phyloP scores from a whole-genome alignment of 2,797 vertebrate species.

The Schizothorax lantsangensis region DNA sequence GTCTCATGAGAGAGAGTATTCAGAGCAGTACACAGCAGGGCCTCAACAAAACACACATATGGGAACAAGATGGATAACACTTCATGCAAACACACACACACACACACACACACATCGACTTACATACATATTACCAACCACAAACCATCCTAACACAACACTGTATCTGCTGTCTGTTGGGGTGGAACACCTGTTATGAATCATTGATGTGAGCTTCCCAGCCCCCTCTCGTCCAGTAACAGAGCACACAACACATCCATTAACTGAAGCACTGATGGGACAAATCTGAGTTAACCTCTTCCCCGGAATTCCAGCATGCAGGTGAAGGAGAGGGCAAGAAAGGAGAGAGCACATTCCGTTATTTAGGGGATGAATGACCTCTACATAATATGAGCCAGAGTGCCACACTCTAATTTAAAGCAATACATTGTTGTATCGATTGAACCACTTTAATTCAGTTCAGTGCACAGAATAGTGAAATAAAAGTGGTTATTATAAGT shows the following conservation, averaged over 20 bases:
- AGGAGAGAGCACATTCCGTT: conserved; percentile 7
- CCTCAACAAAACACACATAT: conserved; percentile 26
- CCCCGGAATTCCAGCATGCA: neutral
- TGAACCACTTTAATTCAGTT: neutral
- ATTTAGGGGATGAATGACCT: conserved; percentile 35
- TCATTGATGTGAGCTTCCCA: conserved; percentile 35
- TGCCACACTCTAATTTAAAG: conserved; percentile 4
- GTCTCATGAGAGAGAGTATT: neutral
- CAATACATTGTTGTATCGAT: neutral
- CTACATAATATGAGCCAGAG: conserved; percentile 19
- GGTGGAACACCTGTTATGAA: conserved; percentile 46
- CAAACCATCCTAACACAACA: neutral
- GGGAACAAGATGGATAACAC: neutral
- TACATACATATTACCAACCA: neutral
- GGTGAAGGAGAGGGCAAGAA: conserved; percentile 36
- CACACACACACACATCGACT: neutral
- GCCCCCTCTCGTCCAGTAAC: conserved; percentile 6
- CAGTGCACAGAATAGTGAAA: neutral
- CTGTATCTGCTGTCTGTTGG: conserved; percentile 3
- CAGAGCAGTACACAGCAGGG: conserved; percentile 1
- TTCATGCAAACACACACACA: conserved; percentile 7
- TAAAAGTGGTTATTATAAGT: neutral
- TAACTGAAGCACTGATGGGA: conserved; percentile 40
- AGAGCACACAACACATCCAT: conserved; percentile 38
- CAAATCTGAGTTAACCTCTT: conserved; percentile 40